phyloP scores from a whole-genome alignment of 2,888 invertebrate species.

The Campoplex capitator region DNA sequence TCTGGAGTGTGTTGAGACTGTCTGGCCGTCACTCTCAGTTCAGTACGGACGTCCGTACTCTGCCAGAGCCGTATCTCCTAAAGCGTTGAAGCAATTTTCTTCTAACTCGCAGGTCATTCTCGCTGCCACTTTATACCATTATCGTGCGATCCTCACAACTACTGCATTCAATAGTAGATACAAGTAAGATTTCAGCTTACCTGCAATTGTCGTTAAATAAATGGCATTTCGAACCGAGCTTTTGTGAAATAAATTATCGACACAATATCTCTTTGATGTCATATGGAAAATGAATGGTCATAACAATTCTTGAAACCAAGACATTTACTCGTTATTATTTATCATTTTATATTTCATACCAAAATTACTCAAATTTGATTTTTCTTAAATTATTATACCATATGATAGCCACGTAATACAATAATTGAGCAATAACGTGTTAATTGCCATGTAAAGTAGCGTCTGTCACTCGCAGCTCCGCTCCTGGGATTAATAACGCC shows the following conservation, averaged over 20 bases:
- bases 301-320: background rate
- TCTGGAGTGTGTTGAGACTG: constrained; percentile 40
- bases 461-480: too few species aligned
- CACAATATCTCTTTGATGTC: too few species aligned
- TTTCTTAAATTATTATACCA: too few species aligned
- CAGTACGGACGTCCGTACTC: constrained; percentile 52
- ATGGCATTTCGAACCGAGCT: background rate
- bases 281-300: too few species aligned
- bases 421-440: too few species aligned
- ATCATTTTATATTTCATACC: too few species aligned
- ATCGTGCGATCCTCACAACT: constrained; percentile 4
- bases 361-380: too few species aligned
- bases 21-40: constrained; percentile 58
- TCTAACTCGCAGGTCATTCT: constrained; percentile 57
- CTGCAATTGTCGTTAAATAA: background rate
- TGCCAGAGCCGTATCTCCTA: constrained; percentile 53
- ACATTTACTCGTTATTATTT: background rate
- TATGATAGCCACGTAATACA: too few species aligned
- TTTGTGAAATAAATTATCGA: background rate
- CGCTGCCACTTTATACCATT: constrained; percentile 15
- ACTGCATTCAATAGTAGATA: background rate
- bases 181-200: background rate
- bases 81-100: constrained; percentile 63
- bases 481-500: too few species aligned
- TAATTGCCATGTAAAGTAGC: too few species aligned